Evolutionary conservation across 2,888 invertebrate species (phyloP), one percentile per base, ranked within the genome.

Genomic region (Linyphia triangularis): DNA sequence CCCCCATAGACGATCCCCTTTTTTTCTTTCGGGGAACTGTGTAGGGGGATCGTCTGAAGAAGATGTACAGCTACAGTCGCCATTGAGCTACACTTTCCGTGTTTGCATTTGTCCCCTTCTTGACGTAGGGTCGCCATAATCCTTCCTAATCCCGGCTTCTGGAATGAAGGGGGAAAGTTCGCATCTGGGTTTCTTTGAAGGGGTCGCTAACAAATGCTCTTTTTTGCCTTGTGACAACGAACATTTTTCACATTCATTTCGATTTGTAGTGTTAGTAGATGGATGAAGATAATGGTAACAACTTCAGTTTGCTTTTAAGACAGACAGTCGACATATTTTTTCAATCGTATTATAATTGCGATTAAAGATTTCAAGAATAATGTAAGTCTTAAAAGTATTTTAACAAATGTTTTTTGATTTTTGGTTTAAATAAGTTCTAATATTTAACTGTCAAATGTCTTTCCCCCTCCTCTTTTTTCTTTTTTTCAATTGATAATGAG

Each of bases 171-270:
- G n/a, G 73, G 28, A 22, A 77, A 33, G 33, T 77, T 37, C 40
- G 22, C 77, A 77, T 77, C 61, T 77, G 63, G 30, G 28, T 16
- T 51, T 26, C 51, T 51, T 72, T 26, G 70, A 59, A n/a, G 37
- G 69, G 77, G 63, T 33, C 61, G 40, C 37, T 77, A 40, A 77
- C 77, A 77, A 61, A 63, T 61, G 77, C 61, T 61, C 77, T 77
- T 77, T 33, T 61, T 70, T 43, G 26, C 43, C 65, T 70, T 24
- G 16, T 43, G 43, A 43, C 43, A 43, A 3, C 16, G n/a, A n/a
- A 16, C 9, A 51, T 51, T 51, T 51, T 51, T 51, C 16, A 3
- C 16, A 10, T 16, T 13, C 51, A 51, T 51, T 51, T 51, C 13
- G 16, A 1, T 16, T 33, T 9, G 33, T 9, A 33, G 33, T 3